Conservation (phyloP, 2,888 invertebrate species). For the Cistogaster globosa region DNA sequence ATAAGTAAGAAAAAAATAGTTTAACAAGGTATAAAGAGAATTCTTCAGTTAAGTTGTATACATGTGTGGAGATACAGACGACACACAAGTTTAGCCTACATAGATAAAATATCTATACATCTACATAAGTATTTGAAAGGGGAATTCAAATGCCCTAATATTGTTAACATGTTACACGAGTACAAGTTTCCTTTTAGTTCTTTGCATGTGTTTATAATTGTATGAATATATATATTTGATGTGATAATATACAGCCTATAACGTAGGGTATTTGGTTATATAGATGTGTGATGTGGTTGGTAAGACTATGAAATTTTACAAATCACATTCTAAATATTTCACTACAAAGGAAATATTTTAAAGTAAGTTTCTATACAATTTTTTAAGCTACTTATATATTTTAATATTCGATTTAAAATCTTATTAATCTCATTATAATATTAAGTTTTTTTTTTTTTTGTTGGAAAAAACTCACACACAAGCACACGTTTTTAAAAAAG, state of each 20-base stretch:
- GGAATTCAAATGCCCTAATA: conserved; percentile 39
- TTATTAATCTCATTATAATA: no score
- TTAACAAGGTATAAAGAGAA: conserved; percentile 46
- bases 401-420: no score
- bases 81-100: conserved; percentile 23
- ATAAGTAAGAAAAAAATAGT: not conserved
- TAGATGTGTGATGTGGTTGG: no score
- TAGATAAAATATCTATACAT: conserved; percentile 10
- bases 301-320: no score
- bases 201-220: not conserved
- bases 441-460: no score
- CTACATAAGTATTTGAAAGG: not conserved
- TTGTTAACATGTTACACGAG: conserved; percentile 42
- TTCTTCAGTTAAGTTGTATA: conserved; percentile 34
- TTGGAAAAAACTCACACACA: no score
- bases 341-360: no score
- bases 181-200: conserved; percentile 19
- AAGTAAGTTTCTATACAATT: no score
- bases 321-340: no score
- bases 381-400: no score
- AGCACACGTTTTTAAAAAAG: no score
- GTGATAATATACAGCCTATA: not conserved
- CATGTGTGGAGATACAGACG: not conserved
- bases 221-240: not conserved
- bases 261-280: conserved; percentile 3